Base-by-base conservation (phyloP, 64 coral and sea anemone genomes). In the Montipora efflorescens region DNA sequence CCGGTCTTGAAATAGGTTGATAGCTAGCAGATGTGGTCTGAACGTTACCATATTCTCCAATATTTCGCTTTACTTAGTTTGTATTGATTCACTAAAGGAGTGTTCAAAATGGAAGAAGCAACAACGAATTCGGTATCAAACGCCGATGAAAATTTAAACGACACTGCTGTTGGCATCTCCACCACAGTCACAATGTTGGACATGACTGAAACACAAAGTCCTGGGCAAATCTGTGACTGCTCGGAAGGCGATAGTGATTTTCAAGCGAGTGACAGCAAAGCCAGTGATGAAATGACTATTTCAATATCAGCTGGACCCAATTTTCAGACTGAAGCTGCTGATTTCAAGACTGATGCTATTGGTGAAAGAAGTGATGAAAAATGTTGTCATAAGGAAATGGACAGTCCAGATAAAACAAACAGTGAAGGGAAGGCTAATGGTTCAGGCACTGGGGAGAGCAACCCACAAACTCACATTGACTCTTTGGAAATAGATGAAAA, bases 121-220 rank as follows among this genome's bases (percentile, higher is more conserved):
- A 50, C 82, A 20, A 44, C 15, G 28, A 67, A 85, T 69, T 48
- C 28, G 18, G 82, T 9, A 47, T n/a, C 66, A 10, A 85, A 49
- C 70, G 45, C 44, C 70, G 82, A 85, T 85, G 62, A 85, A 85
- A 46, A 67, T 85, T 85, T 85, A 85, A 85, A 69, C 66, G 16
- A 70, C 18, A 2, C 16, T 12, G 44, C 62, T 49, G 64, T 15
- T 67, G 47, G 44, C 11, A 4, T 45, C 12, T 3, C 45, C 8
- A 48, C 15, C n/a, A 46, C 58, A 4, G 1, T 18, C 48, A 10
- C 18, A 4, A 16, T 64, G 48, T 7, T 13, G 19, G 62, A 85
- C 66, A 45, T 70, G 59, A 85, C 82, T 15, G 82, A 85, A 67
- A 85, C 82, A 14, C 82, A 85, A 85, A 46, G 82, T 4, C 5